Evolutionary conservation across 2,888 invertebrate species (phyloP), one percentile per base, ranked within the genome.

Genomic region (Lampropteryx suffumata): DNA sequence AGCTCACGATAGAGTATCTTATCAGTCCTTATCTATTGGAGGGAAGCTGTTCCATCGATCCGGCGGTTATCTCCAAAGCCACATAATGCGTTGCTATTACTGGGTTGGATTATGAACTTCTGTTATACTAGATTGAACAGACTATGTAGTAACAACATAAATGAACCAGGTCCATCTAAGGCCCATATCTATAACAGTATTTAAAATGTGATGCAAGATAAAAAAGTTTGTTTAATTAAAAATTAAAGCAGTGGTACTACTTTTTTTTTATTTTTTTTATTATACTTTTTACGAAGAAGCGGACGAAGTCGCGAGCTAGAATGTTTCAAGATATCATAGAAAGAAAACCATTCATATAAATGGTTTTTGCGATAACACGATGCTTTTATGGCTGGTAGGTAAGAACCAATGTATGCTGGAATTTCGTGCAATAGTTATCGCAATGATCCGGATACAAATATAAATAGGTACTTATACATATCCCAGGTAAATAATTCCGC

Each of bases 1-100:
- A 76, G 53, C 61, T 69, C 59, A 67, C 77, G 83, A 84, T 85
- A 84, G 75, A 73, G 73, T 84, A 82, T 84, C 81, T 84, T 83
- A 86, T 86, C 85, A 72, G 62, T 45, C 62, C 67, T 63, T 84
- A 84, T 83, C 84, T 64, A 52, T 51, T 51, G 59, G 64, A 71
- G 71, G 76, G 78, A 80, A 76, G 77, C 73, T 75, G 67, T 51
- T 71, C 65, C 71, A 85, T 85, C 83, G 76, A 87, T 84, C 62
- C 61, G 43, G 57, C 48, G 54, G 64, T 54, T 55, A 54, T 59
- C 54, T 54, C 44, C 30, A 47, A 26, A 34, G 17, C 37, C 32
- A 44, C 33, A 43, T 45, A 44, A 52, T 56, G 48, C 33, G n/a
- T 42, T 21, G 30, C 44, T 34, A 37, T 45, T 43, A 14, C 21